These are phyloP conservation scores for Sapayoa aenigma DNA, from an alignment of 2,113 vertebrate species.

Conservation along the genomic window DNA sequence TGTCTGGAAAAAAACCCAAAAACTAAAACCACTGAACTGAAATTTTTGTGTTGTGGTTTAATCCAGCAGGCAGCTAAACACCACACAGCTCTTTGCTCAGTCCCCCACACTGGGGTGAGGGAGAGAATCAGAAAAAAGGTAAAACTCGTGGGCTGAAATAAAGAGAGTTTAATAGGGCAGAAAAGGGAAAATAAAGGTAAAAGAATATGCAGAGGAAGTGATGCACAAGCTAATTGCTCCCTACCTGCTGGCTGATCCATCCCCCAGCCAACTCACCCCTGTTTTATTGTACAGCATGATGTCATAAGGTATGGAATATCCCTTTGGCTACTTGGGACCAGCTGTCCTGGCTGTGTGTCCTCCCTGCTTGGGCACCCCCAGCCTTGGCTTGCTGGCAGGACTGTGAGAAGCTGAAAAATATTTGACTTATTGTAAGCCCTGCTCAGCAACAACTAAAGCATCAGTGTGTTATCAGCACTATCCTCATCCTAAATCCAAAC, in stretches of 20 bases:
- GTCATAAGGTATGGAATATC: not conserved
- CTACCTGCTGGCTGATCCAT: not conserved
- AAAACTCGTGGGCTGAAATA: not conserved
- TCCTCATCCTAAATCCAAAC: not conserved
- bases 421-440: not conserved
- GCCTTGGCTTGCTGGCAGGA: not conserved
- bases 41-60: not conserved
- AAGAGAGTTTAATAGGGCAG: not conserved
- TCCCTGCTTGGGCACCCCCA: not conserved
- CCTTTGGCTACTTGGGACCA: not conserved
- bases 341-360: not conserved
- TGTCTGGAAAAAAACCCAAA: not conserved
- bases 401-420: not conserved
- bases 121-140: not conserved
- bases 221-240: not conserved
- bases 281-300: not conserved
- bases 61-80: not conserved
- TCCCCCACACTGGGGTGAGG: not conserved
- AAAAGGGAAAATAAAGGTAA: not conserved
- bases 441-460: not conserved
- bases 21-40: not conserved
- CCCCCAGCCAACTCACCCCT: not conserved
- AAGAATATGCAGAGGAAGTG: not conserved
- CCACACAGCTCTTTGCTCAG: not conserved
- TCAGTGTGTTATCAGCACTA: not conserved